Conservation (phyloP, 2,888 invertebrate genomes). For the Polietes domitor region DNA sequence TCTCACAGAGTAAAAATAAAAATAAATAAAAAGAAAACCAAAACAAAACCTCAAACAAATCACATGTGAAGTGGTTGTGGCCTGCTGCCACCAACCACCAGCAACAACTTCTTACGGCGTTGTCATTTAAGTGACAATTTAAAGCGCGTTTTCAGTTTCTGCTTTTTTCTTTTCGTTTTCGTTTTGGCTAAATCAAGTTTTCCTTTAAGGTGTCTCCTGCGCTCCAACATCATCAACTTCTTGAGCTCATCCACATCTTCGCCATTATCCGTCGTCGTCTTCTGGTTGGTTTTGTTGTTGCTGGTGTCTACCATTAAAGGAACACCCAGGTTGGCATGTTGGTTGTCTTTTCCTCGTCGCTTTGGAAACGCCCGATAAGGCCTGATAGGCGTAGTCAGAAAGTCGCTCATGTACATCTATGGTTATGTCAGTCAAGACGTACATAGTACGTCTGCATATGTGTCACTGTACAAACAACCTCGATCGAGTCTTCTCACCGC, state of each 20-base stretch:
- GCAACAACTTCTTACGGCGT: not conserved
- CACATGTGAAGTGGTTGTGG: not conserved
- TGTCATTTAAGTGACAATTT: conserved; percentile 27
- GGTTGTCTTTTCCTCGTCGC: not conserved
- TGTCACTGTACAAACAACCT: conserved; percentile 26
- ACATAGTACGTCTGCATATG: not conserved
- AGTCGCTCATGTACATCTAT: conserved; percentile 27
- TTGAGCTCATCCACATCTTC: not conserved
- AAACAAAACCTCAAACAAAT: not conserved
- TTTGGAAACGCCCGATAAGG: not conserved
- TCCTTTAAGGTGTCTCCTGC: conserved; percentile 11
- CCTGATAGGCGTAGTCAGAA: conserved; percentile 24
- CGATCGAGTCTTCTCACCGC: not conserved
- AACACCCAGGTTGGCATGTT: conserved; percentile 14
- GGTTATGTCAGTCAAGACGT: conserved; percentile 24
- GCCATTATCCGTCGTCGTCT: not conserved
- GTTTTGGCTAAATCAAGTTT: conserved; percentile 7
- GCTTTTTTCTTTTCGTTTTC: not conserved
- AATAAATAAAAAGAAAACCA: too few species aligned
- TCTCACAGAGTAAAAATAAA: too few species aligned
- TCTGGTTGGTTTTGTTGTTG: not conserved
- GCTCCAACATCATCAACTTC: not conserved
- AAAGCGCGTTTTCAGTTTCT: conserved; percentile 6
- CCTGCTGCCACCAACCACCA: too few species aligned
- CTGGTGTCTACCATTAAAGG: not conserved